These are phyloP conservation scores for Drosophila kanapiae DNA, from an alignment of 1,140 invertebrate genomes.

Conservation along the genomic window DNA sequence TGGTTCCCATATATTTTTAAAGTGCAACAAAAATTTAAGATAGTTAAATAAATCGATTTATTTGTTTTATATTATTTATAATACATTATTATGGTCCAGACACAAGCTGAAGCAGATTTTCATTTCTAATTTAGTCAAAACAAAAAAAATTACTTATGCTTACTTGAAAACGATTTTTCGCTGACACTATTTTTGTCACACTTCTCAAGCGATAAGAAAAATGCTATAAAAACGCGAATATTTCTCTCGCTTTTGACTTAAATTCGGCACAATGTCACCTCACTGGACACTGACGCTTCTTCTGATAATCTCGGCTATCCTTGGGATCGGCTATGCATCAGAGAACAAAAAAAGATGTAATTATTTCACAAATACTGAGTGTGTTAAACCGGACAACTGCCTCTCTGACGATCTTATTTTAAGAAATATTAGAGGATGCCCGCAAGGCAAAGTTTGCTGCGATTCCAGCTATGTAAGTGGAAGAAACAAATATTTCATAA, in stretches of 20 bases:
- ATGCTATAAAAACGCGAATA: neutral
- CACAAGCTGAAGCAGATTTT: neutral
- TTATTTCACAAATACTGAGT: neutral
- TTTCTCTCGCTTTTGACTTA: fast-evolving
- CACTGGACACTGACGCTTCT: neutral
- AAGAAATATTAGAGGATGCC: no score
- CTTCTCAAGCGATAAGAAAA: neutral
- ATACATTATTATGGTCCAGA: no score
- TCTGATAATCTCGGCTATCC: neutral
- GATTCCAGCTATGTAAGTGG: no score
- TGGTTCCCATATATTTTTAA: no score
- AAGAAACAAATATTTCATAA: no score
- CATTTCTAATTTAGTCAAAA: neutral
- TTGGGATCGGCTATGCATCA: neutral
- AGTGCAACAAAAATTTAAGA: no score
- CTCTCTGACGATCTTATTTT: neutral
- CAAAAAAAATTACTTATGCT: neutral
- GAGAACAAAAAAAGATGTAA: neutral
- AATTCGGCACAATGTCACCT: neutral
- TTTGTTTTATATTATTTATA: no score
- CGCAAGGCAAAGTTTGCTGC: no score
- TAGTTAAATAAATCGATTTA: no score
- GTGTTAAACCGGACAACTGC: neutral
- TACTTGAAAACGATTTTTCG: neutral
- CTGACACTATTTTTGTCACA: neutral